Percentiles rank a stretch among this genome's conserved stretches.
phyloP scores from a whole-genome alignment of 2,113 vertebrate species.

The Strigops habroptila region DNA sequence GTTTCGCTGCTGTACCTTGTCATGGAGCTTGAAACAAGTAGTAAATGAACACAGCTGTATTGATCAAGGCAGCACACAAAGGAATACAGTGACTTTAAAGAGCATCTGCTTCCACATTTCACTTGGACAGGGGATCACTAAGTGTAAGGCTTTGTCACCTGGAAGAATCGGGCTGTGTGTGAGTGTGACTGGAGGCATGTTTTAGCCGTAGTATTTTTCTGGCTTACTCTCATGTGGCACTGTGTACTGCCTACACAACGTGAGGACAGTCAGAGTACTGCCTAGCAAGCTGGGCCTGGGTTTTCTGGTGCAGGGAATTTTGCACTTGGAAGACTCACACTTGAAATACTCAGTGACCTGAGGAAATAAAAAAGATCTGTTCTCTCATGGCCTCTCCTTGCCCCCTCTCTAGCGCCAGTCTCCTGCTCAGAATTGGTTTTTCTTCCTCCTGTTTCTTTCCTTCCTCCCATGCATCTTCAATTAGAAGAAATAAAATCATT shows the following conservation, averaged over 20 bases:
- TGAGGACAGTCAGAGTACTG: accelerated
- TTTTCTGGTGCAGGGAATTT: neutral
- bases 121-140: neutral
- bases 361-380: neutral
- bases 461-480: neutral
- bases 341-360: neutral
- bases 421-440: neutral
- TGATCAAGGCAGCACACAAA: neutral
- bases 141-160: neutral
- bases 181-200: neutral
- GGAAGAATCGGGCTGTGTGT: neutral
- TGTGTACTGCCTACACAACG: neutral
- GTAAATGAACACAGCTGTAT: neutral
- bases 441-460: neutral
- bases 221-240: neutral
- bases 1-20: neutral
- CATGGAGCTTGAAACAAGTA: neutral
- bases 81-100: neutral
- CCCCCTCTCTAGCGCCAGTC: neutral
- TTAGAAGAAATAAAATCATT: neutral
- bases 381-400: neutral
- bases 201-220: neutral
- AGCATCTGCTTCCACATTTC: neutral
- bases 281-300: neutral
- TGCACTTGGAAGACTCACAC: neutral